These are phyloP conservation scores for Aeoliscus strigatus DNA, from an alignment of 2,797 vertebrate species.

Conservation along the genomic window DNA sequence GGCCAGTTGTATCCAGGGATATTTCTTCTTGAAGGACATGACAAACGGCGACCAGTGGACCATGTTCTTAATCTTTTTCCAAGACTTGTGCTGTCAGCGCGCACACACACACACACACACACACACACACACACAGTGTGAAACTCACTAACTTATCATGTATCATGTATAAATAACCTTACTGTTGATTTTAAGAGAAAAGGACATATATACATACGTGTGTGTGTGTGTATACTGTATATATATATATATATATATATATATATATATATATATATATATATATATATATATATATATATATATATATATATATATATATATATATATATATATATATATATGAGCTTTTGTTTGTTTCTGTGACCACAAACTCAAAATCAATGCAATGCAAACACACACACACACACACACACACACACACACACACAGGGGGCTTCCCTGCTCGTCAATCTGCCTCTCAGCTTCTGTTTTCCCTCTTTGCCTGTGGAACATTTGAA, in stretches of 20 bases:
- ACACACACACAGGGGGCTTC: conserved; percentile 20
- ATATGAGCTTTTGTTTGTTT: too few relatives aligned
- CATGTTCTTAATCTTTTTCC: conserved; percentile 99
- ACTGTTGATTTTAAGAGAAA: too few relatives aligned
- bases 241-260: too few relatives aligned
- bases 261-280: too few relatives aligned
- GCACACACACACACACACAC: conserved; percentile 31
- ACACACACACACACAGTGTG: conserved; percentile 21
- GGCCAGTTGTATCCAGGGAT: conserved; percentile 97
- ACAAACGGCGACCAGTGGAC: conserved; percentile 98
- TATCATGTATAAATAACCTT: too few relatives aligned
- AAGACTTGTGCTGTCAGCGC: conserved; percentile 93
- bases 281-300: too few relatives aligned
- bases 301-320: too few relatives aligned
- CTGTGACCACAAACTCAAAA: too few relatives aligned
- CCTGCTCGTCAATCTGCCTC: conserved; percentile 24
- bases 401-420: conserved; percentile 4
- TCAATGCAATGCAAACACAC: conserved; percentile 6
- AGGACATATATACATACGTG: too few relatives aligned
- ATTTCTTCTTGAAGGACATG: conserved; percentile 99
- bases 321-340: too few relatives aligned
- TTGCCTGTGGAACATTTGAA: conserved; percentile 32
- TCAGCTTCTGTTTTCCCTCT: conserved; percentile 12
- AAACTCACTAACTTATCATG: background rate
- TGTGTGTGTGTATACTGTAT: too few relatives aligned